Evolutionary conservation across 2,888 invertebrate genomes (phyloP), one percentile per base, ranked within the genome.

Genomic region (Coenonympha arcania): DNA sequence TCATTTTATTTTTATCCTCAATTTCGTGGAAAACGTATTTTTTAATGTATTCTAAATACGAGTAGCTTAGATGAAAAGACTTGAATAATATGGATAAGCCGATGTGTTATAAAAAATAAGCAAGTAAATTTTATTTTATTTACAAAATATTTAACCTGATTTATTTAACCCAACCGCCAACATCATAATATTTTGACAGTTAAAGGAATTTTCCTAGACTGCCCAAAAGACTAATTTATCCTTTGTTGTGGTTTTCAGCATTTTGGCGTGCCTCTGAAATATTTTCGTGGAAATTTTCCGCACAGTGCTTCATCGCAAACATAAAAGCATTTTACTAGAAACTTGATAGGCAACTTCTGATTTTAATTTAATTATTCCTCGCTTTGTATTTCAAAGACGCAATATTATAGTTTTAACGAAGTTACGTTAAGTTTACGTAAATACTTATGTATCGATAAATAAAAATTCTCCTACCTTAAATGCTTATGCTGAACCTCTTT

Each of bases 161-260:
- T 18, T 18, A 28, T 26, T 41, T 28, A 9, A 6, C 16, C 19
- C 16, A 5, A 2, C 18, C n/a, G n/a, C n/a, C n/a, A n/a, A n/a
- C n/a, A n/a, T n/a, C 11, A 41, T 24, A 26, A 28, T 16, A 26
- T 33, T 53, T 31, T 45, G 42, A 31, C 36, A 34, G 44, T 28
- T n/a, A 19, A 31, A 37, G 48, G 43, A 54, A 56, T 53, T 50
- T 37, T 44, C 55, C 34, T 44, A 56, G 44, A 42, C 40, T 40
- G 24, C 20, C 26, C 43, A 41, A 41, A 47, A 31, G 34, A 36
- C 49, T 45, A 50, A 54, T 49, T 54, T 56, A 51, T 18, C 33
- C 45, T 47, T 46, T 55, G 52, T 28, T 52, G 52, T 49, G 50
- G 56, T 50, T 50, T 50, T 19, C 41, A 42, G 44, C 31, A 20